These are phyloP conservation scores for Campoletis raptor DNA, from an alignment of 2,888 invertebrate genomes.

Conservation along the genomic window DNA sequence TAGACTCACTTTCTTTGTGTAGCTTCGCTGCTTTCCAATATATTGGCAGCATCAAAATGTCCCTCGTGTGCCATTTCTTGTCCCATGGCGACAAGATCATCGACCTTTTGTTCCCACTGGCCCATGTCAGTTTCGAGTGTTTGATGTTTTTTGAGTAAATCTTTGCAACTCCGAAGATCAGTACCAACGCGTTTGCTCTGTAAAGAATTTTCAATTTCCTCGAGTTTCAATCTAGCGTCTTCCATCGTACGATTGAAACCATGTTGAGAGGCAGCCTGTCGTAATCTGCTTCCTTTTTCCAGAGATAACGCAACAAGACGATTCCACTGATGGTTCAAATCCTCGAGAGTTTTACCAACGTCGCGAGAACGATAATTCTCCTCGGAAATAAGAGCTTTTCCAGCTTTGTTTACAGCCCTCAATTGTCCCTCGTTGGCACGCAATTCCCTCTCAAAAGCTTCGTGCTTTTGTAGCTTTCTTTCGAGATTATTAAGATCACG, in stretches of 20 bases:
- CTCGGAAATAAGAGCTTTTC: conserved; percentile 90
- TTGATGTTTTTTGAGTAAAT: conserved; percentile 95
- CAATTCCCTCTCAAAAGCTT: conserved; percentile 98
- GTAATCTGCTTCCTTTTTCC: conserved; percentile 90
- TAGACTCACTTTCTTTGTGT: conserved; percentile 88
- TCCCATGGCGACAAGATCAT: conserved; percentile 91
- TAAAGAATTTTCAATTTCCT: conserved; percentile 93
- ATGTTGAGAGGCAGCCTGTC: conserved; percentile 96
- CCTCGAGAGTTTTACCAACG: conserved; percentile 89
- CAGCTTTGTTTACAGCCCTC: conserved; percentile 93
- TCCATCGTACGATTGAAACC: conserved; percentile 93
- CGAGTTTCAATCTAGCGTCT: conserved; percentile 94
- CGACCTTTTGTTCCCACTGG: conserved; percentile 93
- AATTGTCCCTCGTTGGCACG: conserved; percentile 97
- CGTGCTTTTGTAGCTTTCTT: conserved; percentile 97
- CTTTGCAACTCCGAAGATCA: conserved; percentile 96
- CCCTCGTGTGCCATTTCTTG: conserved; percentile 96
- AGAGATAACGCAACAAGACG: conserved; percentile 89
- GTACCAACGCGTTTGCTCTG: conserved; percentile 93
- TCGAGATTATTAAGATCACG: conserved; percentile 95
- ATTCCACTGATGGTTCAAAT: conserved; percentile 92
- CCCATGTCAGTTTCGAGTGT: conserved; percentile 94
- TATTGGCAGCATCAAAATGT: conserved; percentile 97
- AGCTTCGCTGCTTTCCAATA: conserved; percentile 91
- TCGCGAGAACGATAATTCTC: conserved; percentile 90